Evolutionary conservation across 2,113 vertebrate species (phyloP), one percentile per base, ranked within the genome.

Genomic region (Falcunculus frontatus): DNA sequence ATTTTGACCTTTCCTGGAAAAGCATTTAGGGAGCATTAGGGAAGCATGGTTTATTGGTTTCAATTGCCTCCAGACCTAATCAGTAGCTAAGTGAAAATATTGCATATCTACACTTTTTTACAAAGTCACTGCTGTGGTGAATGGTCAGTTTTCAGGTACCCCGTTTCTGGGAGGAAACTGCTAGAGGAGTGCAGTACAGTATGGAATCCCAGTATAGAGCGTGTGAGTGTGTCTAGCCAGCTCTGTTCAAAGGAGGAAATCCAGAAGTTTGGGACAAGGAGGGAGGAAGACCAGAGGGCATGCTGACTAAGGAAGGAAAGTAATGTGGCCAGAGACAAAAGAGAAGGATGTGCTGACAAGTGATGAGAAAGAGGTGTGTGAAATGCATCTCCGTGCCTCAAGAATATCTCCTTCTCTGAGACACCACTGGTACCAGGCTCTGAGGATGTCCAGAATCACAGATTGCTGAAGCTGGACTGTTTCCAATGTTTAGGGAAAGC

Each of bases 111-210:
- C 5, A 7, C 3, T n/a, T 49, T 75, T 95, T 76, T 15, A 44
- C 8, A 42, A 17, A 39, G 19, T 32, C 39, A 30, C 21, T 80
- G 20, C 30, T 68, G 22, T 16, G 22, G 16, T 64, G 55, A 72
- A 17, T 8, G 26, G 11, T 60, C 15, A 50, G 44, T 14, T 50
- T 93, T 55, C 33, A 76, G 39, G 7, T 77, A 42, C 16, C 4
- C 0, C 0, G 9, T 42, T 90, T 42, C 16, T 65, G 9, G 25
- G 25, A 12, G 35, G 19, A 11, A 89, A 12, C 29, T 37, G 13
- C 32, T 50, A 42, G 35, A 14, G 33, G 19, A 37, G 4, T 16
- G 32, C 10, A 29, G 17, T 12, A 50, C 25, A 37, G 26, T 47
- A 13, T 10, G 3, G 32, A 81, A 89, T 60, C 13, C 22, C 35